These are phyloP conservation scores for Macquaria ambigua DNA, from an alignment of 2,113 vertebrate genomes.

Conservation along the genomic window DNA sequence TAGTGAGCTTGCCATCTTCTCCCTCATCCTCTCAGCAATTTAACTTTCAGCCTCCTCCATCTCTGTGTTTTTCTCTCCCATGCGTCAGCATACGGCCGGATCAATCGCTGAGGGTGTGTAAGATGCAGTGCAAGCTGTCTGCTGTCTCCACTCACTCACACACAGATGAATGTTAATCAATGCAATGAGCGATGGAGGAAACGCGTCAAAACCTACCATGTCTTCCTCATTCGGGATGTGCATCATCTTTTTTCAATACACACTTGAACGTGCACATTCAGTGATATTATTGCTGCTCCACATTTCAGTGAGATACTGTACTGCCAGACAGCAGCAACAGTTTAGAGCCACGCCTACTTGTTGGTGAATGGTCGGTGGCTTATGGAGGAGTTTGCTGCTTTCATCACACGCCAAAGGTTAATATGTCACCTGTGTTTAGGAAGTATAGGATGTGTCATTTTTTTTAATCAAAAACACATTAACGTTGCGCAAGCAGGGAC, in stretches of 20 bases:
- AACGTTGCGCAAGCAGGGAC: neutral
- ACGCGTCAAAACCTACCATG: constrained; percentile 52
- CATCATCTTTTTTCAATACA: constrained; percentile 16
- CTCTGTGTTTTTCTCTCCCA: constrained; percentile 20
- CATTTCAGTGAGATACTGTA: neutral
- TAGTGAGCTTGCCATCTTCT: neutral
- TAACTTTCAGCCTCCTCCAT: constrained; percentile 25
- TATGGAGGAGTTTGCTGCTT: neutral
- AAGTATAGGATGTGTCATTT: neutral
- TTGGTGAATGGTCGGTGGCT: neutral
- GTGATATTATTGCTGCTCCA: neutral
- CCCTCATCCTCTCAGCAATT: constrained; percentile 20
- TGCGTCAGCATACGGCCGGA: constrained; percentile 30
- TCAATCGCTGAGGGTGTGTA: constrained; percentile 50
- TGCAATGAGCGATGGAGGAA: constrained; percentile 58
- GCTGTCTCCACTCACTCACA: constrained; percentile 59
- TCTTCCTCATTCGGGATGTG: constrained; percentile 53
- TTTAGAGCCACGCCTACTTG: neutral
- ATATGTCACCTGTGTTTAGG: neutral
- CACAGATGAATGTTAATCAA: constrained; percentile 77
- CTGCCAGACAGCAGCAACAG: neutral
- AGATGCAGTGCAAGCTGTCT: constrained; percentile 57
- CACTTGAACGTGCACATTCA: constrained; percentile 3
- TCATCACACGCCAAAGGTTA: neutral
- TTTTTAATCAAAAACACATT: constrained; percentile 5